phyloP scores from a whole-genome alignment of 2,888 invertebrate genomes.

The Pyrrhia umbra region DNA sequence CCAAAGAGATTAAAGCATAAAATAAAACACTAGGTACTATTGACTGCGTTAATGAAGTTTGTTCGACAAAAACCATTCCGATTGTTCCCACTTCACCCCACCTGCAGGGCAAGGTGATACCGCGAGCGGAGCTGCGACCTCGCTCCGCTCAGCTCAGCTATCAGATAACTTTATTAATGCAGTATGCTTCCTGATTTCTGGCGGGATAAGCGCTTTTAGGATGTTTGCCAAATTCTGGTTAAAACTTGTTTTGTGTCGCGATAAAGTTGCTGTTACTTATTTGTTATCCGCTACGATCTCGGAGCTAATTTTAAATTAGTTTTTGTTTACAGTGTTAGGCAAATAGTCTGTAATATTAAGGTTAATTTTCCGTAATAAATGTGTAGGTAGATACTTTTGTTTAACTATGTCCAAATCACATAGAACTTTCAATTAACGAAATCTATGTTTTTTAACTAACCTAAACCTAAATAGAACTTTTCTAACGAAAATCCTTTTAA shows the following conservation, averaged over 20 bases:
- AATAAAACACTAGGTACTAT: conserved; percentile 46
- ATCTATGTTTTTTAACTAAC: no score
- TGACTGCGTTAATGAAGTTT: conserved; percentile 61
- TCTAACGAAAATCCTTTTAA: no score
- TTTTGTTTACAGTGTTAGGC: background rate
- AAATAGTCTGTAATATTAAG: background rate
- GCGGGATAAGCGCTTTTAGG: conserved; percentile 45
- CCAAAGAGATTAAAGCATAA: conserved; percentile 56
- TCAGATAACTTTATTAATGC: conserved; percentile 35
- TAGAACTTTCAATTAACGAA: no score
- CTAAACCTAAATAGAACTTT: no score
- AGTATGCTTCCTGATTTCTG: conserved; percentile 21
- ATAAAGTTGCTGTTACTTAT: conserved; percentile 32
- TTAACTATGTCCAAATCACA: no score
- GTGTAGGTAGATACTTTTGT: no score
- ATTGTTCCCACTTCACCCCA: conserved; percentile 18
- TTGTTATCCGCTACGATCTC: conserved; percentile 3
- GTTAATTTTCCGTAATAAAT: background rate
- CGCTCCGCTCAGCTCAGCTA: conserved; percentile 6
- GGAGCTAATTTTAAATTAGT: background rate
- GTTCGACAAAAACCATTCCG: conserved; percentile 20
- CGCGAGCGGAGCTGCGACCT: conserved; percentile 3
- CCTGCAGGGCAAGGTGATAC: conserved; percentile 16
- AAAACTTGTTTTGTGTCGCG: conserved; percentile 27
- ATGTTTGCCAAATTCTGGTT: conserved; percentile 39